phyloP scores from a whole-genome alignment of 2,888 invertebrate species.

The Lithophane ornitopus region DNA sequence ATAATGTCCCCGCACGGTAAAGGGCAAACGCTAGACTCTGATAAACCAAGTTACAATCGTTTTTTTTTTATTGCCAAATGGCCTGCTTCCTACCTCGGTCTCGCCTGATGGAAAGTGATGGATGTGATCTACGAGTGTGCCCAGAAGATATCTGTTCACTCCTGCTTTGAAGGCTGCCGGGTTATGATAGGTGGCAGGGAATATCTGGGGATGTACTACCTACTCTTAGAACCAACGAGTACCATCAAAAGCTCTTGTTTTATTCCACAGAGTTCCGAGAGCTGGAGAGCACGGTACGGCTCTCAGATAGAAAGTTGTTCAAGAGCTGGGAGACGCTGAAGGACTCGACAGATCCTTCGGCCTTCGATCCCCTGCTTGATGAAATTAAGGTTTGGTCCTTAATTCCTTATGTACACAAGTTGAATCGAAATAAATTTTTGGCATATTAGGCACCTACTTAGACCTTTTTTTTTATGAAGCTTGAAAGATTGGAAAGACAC shows the following conservation, averaged over 20 bases:
- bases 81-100: background rate
- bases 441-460: background rate
- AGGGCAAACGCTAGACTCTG: background rate
- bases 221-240: background rate
- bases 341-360: slow-evolving; percentile 78
- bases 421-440: background rate
- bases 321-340: slow-evolving; percentile 85
- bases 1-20: background rate
- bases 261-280: slow-evolving; percentile 81
- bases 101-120: background rate
- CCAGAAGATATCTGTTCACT: background rate
- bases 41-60: no score
- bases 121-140: no score
- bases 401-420: background rate
- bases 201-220: background rate
- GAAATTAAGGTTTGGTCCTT: slow-evolving; percentile 79
- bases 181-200: background rate
- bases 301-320: slow-evolving; percentile 84
- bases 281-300: slow-evolving; percentile 82
- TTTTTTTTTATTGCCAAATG: background rate
- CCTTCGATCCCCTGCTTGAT: slow-evolving; percentile 81
- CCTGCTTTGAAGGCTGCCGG: background rate
- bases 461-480: background rate
- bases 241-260: background rate
- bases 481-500: background rate